Evolutionary conservation across 30 jellyfish, hydroid and myxozoan genomes (phyloP).

Genomic region (Cassiopea andromeda): DNA sequence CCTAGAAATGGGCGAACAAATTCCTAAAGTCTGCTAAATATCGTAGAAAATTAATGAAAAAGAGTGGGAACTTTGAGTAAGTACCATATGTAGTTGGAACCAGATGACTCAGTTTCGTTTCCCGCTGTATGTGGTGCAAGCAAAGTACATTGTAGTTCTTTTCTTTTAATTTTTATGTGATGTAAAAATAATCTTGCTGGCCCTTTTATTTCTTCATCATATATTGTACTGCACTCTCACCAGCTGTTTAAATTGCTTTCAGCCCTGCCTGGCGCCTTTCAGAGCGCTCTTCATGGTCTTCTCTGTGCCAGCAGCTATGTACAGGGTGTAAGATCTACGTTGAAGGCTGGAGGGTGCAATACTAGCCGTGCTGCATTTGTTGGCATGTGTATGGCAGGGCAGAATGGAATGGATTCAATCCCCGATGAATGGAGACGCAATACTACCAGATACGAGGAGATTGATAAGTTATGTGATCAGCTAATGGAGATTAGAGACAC

Average conservation of each 20-base stretch:
- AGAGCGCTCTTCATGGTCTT: slow-evolving; percentile 56
- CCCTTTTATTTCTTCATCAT: too few relatives aligned
- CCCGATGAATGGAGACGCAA: slow-evolving; percentile 41
- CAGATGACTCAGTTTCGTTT: too few relatives aligned
- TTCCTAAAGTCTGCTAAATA: too few relatives aligned
- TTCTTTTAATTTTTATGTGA: too few relatives aligned
- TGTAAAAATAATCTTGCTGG: too few relatives aligned
- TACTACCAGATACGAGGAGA: slow-evolving; percentile 27
- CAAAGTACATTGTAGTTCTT: too few relatives aligned
- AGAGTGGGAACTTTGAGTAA: too few relatives aligned
- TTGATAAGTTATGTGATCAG: slow-evolving; percentile 10
- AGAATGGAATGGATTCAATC: slow-evolving; percentile 17
- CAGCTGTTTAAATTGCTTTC: neutral
- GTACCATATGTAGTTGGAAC: too few relatives aligned
- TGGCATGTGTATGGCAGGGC: slow-evolving; percentile 51
- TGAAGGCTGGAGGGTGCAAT: slow-evolving; percentile 70
- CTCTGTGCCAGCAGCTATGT: slow-evolving; percentile 23
- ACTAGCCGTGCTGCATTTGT: slow-evolving; percentile 43
- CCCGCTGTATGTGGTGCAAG: too few relatives aligned
- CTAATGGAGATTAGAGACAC: slow-evolving; percentile 21
- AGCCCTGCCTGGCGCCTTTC: slow-evolving; percentile 64
- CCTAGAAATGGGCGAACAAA: too few relatives aligned
- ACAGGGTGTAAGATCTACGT: slow-evolving; percentile 44
- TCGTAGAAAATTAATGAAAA: too few relatives aligned
- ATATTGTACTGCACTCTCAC: neutral